Evolutionary conservation across 2,888 invertebrate genomes (phyloP), one percentile per base, ranked within the genome.

Genomic region (Neocrepidodera transversa): DNA sequence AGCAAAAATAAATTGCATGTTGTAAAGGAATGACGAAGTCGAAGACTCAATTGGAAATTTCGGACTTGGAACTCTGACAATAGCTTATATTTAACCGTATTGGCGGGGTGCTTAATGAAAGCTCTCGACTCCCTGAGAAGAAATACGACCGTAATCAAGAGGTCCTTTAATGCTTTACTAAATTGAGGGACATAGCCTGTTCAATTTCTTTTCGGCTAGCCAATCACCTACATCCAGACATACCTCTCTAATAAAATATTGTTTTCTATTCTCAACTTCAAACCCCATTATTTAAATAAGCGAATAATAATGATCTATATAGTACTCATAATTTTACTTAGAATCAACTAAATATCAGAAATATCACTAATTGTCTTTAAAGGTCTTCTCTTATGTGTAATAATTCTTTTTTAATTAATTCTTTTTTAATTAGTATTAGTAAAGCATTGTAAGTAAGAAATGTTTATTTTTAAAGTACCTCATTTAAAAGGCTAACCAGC

Each of bases 71-170:
- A 32, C 68, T 69, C 71, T 71, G 72, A 76, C 75, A 76, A 77
- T 76, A 72, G 75, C 71, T 73, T 72, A 74, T 74, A 73, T 76
- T 75, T 76, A 75, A 74, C 73, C 74, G 71, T 72, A 73, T 73
- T 72, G 74, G 73, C 63, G 73, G 73, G 73, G 71, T 56, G 69
- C 70, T 71, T 77, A 76, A 77, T 76, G 75, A 77, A 76, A 77
- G 71, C 75, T 68, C 66, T 74, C 72, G 69, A 74, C 71, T 73
- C 73, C 70, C 71, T 64, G 66, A 72, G 75, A 77, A 77, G 77
- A 78, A 76, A 77, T 78, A 78, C 76, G 74, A 75, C 74, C 74
- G 76, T 76, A 77, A 78, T 78, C 78, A 78, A 76, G 77, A 75
- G 76, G 74, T 74, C 75, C 76, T 76, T 75, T 75, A 77, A 77